A percentile compares a stretch with the other conserved stretches of the same genome.
Conservation (phyloP, 2,797 vertebrate species). For the Diplodus puntazzo region DNA sequence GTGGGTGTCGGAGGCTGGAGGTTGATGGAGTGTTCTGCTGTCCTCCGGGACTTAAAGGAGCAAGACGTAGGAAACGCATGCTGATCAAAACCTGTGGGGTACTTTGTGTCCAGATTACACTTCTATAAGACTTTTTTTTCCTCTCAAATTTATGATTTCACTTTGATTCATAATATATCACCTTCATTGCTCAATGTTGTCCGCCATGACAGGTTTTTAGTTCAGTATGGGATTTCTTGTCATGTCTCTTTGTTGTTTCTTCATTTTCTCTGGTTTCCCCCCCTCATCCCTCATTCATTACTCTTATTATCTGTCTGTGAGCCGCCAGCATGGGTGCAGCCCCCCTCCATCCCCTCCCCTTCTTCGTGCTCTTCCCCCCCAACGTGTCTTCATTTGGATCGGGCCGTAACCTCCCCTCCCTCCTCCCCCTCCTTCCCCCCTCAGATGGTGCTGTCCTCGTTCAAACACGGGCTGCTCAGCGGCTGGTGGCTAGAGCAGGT, state of each 20-base stretch:
- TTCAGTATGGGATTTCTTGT: slow-evolving; percentile 57
- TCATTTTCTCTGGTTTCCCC: slow-evolving; percentile 58
- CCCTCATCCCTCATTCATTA: slow-evolving; percentile 50
- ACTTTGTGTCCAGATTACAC: background rate
- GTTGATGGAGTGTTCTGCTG: slow-evolving; percentile 12
- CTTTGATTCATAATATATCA: slow-evolving; percentile 12
- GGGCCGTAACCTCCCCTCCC: slow-evolving; percentile 78
- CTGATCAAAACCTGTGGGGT: slow-evolving; percentile 64
- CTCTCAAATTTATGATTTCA: slow-evolving; percentile 14
- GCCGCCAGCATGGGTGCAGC: slow-evolving; percentile 62
- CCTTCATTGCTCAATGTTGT: slow-evolving; percentile 15
- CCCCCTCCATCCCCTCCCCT: slow-evolving; percentile 12
- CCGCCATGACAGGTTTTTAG: slow-evolving; percentile 56
- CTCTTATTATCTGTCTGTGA: slow-evolving; percentile 55
- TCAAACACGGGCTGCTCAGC: slow-evolving; percentile 94
- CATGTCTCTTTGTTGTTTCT: slow-evolving; percentile 46
- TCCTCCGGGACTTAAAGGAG: slow-evolving; percentile 59
- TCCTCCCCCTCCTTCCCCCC: slow-evolving; percentile 68
- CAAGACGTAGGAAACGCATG: slow-evolving; percentile 58
- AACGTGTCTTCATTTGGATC: slow-evolving; percentile 68
- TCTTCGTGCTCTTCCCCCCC: slow-evolving; percentile 60
- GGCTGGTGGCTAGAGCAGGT: slow-evolving; percentile 94
- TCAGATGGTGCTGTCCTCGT: slow-evolving; percentile 95
- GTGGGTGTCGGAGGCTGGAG: slow-evolving; percentile 21
- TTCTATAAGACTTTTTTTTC: background rate